These are phyloP conservation scores for Pterophyllum scalare DNA, from an alignment of 2,113 vertebrate species.

Conservation along the genomic window DNA sequence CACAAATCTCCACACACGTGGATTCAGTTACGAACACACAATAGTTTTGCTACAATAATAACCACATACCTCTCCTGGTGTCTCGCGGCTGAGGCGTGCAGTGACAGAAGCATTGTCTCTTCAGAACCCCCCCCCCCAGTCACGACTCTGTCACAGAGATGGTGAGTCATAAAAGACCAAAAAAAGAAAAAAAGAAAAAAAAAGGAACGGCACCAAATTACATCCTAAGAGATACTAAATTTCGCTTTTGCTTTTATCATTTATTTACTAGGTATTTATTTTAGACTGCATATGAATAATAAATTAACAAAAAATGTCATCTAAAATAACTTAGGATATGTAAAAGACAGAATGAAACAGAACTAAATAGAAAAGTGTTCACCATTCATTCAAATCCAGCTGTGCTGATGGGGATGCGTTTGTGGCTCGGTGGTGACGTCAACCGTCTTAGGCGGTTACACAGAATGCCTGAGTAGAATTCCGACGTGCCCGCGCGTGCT, in stretches of 20 bases:
- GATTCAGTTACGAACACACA: too few species aligned
- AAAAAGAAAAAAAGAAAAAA: not conserved
- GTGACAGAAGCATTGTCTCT: conserved; percentile 38
- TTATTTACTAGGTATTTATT: not conserved
- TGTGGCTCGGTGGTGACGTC: conserved; percentile 51
- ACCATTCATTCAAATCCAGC: conserved; percentile 20
- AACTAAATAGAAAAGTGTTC: not conserved
- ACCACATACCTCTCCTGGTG: not conserved
- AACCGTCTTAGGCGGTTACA: conserved; percentile 41
- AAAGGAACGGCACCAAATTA: not conserved
- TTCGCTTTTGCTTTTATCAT: not conserved
- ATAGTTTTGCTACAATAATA: too few species aligned
- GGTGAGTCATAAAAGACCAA: conserved; percentile 54
- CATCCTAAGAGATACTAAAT: not conserved
- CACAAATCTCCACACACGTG: too few species aligned
- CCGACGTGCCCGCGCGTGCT: not conserved
- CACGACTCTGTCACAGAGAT: conserved; percentile 65
- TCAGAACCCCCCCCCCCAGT: conserved; percentile 44
- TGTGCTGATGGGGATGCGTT: conserved; percentile 29
- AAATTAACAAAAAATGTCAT: rapidly evolving
- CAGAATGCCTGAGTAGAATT: conserved; percentile 60
- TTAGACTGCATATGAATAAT: not conserved
- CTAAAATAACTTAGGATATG: not conserved
- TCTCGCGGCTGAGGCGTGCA: not conserved
- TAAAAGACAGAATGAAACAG: not conserved